These are phyloP conservation scores for Notodonta ziczac DNA, from an alignment of 2,888 invertebrate genomes.

Conservation along the genomic window DNA sequence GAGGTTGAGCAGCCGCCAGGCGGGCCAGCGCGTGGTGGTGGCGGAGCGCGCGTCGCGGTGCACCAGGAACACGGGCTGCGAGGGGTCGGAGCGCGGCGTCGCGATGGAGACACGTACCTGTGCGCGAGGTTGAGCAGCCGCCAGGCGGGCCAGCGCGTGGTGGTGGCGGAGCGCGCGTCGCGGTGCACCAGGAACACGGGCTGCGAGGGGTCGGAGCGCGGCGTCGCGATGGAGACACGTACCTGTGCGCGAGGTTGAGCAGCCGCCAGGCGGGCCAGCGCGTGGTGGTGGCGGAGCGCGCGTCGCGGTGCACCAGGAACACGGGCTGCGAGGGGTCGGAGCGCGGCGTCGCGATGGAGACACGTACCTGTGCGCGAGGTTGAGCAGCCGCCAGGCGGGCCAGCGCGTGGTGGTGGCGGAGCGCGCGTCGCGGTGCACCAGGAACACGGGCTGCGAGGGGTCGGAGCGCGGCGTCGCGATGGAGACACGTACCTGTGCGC, in stretches of 20 bases:
- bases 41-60: conserved; percentile 89
- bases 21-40: conserved; percentile 94
- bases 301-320: neutral
- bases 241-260: neutral
- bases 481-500: neutral
- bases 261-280: neutral
- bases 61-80: conserved; percentile 92
- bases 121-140: neutral
- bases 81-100: conserved; percentile 94
- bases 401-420: neutral
- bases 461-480: neutral
- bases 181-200: neutral
- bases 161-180: neutral
- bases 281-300: neutral
- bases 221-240: neutral
- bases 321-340: neutral
- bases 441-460: neutral
- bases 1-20: conserved; percentile 94
- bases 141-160: conserved; percentile 1
- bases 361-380: neutral
- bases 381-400: neutral
- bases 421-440: neutral
- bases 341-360: neutral
- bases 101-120: conserved; percentile 85
- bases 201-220: neutral